Conservation (phyloP, 2,888 invertebrate species). For the Euplagia quadripunctaria region DNA sequence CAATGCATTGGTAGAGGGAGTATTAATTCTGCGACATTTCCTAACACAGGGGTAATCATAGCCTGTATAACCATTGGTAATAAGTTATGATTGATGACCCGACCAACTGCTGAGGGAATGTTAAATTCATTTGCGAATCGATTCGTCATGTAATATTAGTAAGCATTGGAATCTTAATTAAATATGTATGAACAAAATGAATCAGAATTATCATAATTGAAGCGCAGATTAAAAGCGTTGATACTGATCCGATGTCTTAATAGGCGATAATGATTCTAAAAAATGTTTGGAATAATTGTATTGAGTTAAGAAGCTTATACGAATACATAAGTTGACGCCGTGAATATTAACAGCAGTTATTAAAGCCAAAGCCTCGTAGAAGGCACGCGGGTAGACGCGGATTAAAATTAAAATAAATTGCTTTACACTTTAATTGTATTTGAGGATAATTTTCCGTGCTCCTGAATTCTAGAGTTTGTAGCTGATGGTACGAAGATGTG, state of each 20-base stretch:
- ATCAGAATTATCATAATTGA: constrained; percentile 38
- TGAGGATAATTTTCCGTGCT: constrained; percentile 85
- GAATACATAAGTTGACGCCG: constrained; percentile 68
- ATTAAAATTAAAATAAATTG: constrained; percentile 86
- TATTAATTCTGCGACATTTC: constrained; percentile 36
- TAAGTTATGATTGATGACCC: constrained; percentile 69
- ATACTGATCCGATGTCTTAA: constrained; percentile 46
- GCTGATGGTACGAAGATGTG: constrained; percentile 72
- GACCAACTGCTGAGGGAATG: constrained; percentile 58
- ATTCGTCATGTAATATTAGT: constrained; percentile 72
- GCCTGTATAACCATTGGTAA: constrained; percentile 44
- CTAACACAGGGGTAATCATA: constrained; percentile 15
- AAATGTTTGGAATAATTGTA: constrained; percentile 46
- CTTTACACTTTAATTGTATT: constrained; percentile 86
- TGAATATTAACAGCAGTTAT: constrained; percentile 73
- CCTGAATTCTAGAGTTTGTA: constrained; percentile 82
- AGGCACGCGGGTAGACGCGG: constrained; percentile 68
- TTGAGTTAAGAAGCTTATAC: constrained; percentile 65
- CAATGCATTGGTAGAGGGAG: constrained; percentile 12
- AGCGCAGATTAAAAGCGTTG: constrained; percentile 21
- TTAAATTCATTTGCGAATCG: constrained; percentile 71
- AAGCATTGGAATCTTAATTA: constrained; percentile 64
- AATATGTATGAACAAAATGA: constrained; percentile 45
- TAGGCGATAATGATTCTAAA: constrained; percentile 17
- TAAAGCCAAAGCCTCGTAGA: constrained; percentile 63